Evolutionary conservation across 2,113 vertebrate species (phyloP), one percentile per base, ranked within the genome.

Genomic region (Anoura caudifer): DNA sequence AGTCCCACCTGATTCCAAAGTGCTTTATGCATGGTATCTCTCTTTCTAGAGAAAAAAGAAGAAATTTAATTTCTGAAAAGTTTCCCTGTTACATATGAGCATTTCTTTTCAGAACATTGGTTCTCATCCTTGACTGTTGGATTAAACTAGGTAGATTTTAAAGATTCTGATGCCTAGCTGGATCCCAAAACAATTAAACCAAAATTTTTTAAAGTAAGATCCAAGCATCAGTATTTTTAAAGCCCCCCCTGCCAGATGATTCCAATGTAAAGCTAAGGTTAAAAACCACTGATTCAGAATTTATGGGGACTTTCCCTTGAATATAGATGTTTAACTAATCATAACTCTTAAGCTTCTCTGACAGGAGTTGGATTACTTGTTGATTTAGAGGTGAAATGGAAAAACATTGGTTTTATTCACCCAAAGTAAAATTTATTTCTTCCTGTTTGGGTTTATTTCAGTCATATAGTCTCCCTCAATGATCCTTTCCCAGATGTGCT

Each of bases 1-100:
- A 93, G 31, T 56, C 36, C 38, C 56, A 24, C 41, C 22, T 63
- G 41, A 94, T 63, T 92, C 52, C 31, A 87, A 63, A 70, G n/a
- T 72, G 52, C 17, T 93, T 93, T 59, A 80, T 17, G 15, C 47
- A 84, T 26, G 15, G 22, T 31, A 41, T 24, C 14, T 87, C 26
- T 96, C 22, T 79, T 89, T 69, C 8, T 24, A 91, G 61, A 95
- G 47, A 77, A 94, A 73, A 90, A 87, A 92, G 95, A 91, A 94
- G 6, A 93, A 84, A 93, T 47, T 83, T 63, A 56, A 56, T 75
- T 45, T 93, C 80, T 67, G 52, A 28, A 93, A 96, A 94, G 10
- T 72, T 76, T 87, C 24, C 17, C 14, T 85, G 9, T 59, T 89
- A 61, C 31, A 83, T 85, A 43, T 20, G 12, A 82, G 33, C 28